Conservation (phyloP, 2,888 invertebrate species). For the Agonopterix subpropinquella region DNA sequence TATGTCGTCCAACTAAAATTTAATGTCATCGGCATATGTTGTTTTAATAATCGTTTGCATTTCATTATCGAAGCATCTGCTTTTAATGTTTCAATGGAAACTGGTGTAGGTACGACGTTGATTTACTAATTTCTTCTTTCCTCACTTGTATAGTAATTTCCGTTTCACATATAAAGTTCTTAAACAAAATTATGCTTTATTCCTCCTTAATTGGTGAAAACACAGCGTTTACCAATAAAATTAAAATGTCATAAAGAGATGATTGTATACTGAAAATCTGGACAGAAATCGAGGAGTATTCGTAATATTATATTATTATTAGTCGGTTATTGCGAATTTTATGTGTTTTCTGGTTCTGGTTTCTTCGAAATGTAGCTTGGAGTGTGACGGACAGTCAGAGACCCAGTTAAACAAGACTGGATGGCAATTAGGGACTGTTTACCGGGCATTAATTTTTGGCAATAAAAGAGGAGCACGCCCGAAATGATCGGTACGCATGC, state of each 20-base stretch:
- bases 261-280: slow-evolving; percentile 34
- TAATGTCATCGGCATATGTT: slow-evolving; percentile 6
- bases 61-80: slow-evolving; percentile 18
- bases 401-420: slow-evolving; percentile 53
- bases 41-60: slow-evolving; percentile 14
- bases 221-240: slow-evolving; percentile 52
- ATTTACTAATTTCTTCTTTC: slow-evolving; percentile 3
- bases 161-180: slow-evolving; percentile 3
- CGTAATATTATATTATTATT: slow-evolving; percentile 55
- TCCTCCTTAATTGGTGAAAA: slow-evolving; percentile 1
- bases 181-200: slow-evolving; percentile 5
- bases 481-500: slow-evolving; percentile 67
- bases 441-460: slow-evolving; percentile 75
- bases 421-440: slow-evolving; percentile 71
- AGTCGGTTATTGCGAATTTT: slow-evolving; percentile 54
- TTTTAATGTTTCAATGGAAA: slow-evolving; percentile 8
- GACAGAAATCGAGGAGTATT: slow-evolving; percentile 43
- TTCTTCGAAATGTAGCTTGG: slow-evolving; percentile 47
- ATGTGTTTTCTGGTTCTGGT: slow-evolving; percentile 44
- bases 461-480: slow-evolving; percentile 70
- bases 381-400: slow-evolving; percentile 37
- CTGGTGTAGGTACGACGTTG: background rate
- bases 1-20: slow-evolving; percentile 5
- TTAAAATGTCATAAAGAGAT: slow-evolving; percentile 56
- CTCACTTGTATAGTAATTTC: background rate